Evolutionary conservation across 2,797 vertebrate genomes (phyloP).

Genomic region (Limosa lapponica): DNA sequence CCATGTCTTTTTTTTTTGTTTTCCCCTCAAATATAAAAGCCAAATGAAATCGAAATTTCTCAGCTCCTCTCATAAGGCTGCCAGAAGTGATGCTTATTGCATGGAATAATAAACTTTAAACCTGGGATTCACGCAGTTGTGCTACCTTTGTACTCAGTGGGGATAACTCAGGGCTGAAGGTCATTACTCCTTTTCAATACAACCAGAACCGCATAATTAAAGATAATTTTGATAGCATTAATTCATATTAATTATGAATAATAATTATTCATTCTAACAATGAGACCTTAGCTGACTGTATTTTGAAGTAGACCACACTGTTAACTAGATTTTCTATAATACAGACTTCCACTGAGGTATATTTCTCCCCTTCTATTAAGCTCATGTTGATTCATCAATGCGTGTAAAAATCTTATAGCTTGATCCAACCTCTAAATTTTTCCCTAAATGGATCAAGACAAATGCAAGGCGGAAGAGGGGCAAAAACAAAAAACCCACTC

Average conservation of each 20-base stretch:
- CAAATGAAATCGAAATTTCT: neutral
- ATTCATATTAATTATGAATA: neutral
- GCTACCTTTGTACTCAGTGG: neutral
- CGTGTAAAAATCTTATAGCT: neutral
- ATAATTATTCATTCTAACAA: neutral
- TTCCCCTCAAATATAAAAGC: neutral
- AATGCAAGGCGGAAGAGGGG: neutral
- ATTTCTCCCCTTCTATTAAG: neutral
- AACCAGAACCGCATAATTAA: neutral
- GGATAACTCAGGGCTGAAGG: neutral
- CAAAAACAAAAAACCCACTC: neutral
- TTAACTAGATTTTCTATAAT: neutral
- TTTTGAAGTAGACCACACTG: neutral
- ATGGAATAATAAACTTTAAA: neutral
- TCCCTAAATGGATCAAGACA: neutral
- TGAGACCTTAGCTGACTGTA: neutral
- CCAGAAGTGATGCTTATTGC: neutral
- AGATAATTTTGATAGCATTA: neutral
- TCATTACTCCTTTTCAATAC: neutral
- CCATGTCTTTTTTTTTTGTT: neutral
- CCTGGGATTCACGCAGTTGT: neutral
- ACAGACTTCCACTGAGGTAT: neutral
- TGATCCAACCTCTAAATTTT: neutral
- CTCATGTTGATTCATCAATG: neutral
- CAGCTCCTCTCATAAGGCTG: neutral